These are phyloP conservation scores for Sylvilagus bachmani DNA, from an alignment of 2,113 vertebrate species.

Conservation along the genomic window DNA sequence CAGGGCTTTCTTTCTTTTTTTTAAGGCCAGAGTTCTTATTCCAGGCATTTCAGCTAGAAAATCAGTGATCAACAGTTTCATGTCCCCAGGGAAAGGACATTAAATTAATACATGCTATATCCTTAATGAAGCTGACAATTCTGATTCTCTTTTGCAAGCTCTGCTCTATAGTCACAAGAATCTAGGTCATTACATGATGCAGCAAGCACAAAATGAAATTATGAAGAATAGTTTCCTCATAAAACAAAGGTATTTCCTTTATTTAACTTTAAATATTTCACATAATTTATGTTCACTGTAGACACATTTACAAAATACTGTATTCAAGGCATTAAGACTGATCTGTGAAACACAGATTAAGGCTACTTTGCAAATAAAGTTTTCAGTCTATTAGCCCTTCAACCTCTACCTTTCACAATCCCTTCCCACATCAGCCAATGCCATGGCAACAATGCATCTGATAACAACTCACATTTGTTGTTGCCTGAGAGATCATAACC, in stretches of 20 bases:
- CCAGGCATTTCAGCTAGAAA: constrained; percentile 44
- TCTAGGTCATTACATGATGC: constrained; percentile 3
- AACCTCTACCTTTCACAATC: neutral
- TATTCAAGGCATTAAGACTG: constrained; percentile 5
- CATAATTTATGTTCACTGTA: constrained; percentile 32
- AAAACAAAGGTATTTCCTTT: constrained; percentile 8
- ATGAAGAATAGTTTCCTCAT: neutral
- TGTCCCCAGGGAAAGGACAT: constrained; percentile 18
- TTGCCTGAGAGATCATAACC: constrained; percentile 42
- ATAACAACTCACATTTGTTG: constrained; percentile 10
- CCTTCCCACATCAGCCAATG: neutral
- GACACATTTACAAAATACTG: neutral
- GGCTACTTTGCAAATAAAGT: constrained; percentile 22
- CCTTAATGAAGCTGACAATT: constrained; percentile 51
- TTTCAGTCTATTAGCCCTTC: neutral
- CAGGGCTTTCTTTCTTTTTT: neutral
- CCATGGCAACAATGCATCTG: constrained; percentile 21
- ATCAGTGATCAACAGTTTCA: neutral
- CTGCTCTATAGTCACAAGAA: constrained; percentile 47
- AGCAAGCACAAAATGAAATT: constrained; percentile 25
- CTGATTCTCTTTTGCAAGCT: neutral
- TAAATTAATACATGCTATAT: neutral
- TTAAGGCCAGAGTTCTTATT: constrained; percentile 6
- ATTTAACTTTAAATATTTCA: constrained; percentile 54
- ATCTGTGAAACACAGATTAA: constrained; percentile 55